Evolutionary conservation across 2,888 invertebrate genomes (phyloP).

Genomic region (Vesta saturnalis): DNA sequence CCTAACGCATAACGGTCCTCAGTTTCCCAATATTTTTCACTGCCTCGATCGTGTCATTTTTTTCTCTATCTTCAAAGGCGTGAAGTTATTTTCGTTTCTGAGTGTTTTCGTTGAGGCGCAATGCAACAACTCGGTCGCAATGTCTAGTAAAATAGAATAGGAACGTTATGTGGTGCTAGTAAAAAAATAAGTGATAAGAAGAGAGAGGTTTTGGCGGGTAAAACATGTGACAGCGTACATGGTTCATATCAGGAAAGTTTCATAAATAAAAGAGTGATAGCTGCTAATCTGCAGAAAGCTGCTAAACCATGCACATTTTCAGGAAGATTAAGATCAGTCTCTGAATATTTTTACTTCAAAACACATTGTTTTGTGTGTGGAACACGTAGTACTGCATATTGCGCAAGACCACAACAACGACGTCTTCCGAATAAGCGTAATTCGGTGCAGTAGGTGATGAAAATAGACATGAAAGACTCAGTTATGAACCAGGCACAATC

Average conservation of each 20-base stretch:
- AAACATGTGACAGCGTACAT: too few relatives aligned
- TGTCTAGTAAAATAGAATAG: constrained; percentile 19
- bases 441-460: constrained; percentile 16
- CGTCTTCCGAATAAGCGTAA: constrained; percentile 16
- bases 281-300: constrained; percentile 15
- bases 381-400: constrained; percentile 18
- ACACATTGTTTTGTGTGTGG: too few relatives aligned
- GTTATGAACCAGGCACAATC: too few relatives aligned
- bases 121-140: too few relatives aligned
- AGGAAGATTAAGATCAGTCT: constrained; percentile 4
- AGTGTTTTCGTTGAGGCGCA: too few relatives aligned
- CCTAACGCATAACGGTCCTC: too few relatives aligned
- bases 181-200: background rate
- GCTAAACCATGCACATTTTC: too few relatives aligned
- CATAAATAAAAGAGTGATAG: constrained; percentile 21
- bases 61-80: too few relatives aligned
- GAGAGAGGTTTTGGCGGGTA: background rate
- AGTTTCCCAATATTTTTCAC: too few relatives aligned
- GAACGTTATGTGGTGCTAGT: constrained; percentile 15
- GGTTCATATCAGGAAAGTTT: constrained; percentile 18
- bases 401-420: constrained; percentile 18
- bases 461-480: too few relatives aligned
- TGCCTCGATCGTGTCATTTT: too few relatives aligned
- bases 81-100: too few relatives aligned
- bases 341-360: constrained; percentile 14